Conservation (phyloP, 2,888 invertebrate species). For the Pristionchus entomophagus region DNA sequence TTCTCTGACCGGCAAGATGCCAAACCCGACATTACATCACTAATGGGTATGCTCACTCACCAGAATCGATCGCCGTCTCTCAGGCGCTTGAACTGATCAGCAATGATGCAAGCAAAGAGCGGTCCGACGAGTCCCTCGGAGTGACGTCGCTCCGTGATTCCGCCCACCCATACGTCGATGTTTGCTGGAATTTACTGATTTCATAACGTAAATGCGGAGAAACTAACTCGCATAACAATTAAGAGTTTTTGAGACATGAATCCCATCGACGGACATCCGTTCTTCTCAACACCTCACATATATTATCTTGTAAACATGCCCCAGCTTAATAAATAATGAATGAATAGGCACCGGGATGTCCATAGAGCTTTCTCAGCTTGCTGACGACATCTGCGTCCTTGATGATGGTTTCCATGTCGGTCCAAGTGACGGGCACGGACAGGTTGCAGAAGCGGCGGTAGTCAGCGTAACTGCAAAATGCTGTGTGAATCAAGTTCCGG, state of each 20-base stretch:
- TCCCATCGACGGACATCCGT: neutral
- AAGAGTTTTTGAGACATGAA: too few relatives aligned
- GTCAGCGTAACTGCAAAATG: slow-evolving; percentile 82
- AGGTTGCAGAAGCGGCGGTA: slow-evolving; percentile 92
- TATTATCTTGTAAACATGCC: neutral
- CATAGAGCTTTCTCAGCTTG: slow-evolving; percentile 88
- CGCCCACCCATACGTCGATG: slow-evolving; percentile 96
- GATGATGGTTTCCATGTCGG: slow-evolving; percentile 87
- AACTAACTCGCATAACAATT: too few relatives aligned
- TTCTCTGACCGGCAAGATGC: too few relatives aligned
- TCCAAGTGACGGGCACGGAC: slow-evolving; percentile 85
- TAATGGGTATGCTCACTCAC: slow-evolving; percentile 72
- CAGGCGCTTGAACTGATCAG: slow-evolving; percentile 91
- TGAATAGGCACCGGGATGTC: slow-evolving; percentile 86
- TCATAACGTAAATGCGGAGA: neutral
- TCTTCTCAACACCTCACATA: neutral
- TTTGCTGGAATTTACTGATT: slow-evolving; percentile 79
- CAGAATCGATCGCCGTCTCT: slow-evolving; percentile 95
- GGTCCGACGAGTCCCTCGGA: slow-evolving; percentile 92
- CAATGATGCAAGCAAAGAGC: slow-evolving; percentile 89
- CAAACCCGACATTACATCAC: too few relatives aligned
- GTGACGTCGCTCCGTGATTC: slow-evolving; percentile 89
- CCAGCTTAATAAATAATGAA: too few relatives aligned
- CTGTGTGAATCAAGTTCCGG: too few relatives aligned
- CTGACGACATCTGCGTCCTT: slow-evolving; percentile 83